phyloP scores from a whole-genome alignment of 30 jellyfish, hydroid and myxozoan species.

The Cassiopea xamachana region DNA sequence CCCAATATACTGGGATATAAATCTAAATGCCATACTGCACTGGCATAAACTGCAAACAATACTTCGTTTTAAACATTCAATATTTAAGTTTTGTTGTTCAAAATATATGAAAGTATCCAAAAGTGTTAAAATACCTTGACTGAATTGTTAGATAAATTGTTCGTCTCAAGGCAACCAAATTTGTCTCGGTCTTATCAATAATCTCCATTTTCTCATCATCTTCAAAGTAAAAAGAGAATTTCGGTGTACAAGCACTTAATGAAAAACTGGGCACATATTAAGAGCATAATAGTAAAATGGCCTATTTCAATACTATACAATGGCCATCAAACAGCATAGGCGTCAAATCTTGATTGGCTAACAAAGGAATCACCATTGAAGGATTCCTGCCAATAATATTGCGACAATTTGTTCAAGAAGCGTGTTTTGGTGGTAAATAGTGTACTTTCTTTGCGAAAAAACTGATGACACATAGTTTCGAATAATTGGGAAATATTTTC shows the following conservation, averaged over 20 bases:
- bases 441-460: too few relatives aligned
- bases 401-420: too few relatives aligned
- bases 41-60: neutral
- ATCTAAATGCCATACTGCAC: neutral
- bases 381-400: too few relatives aligned
- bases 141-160: slow-evolving; percentile 92
- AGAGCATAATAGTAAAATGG: too few relatives aligned
- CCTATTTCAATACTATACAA: too few relatives aligned
- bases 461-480: too few relatives aligned
- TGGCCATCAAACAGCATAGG: too few relatives aligned
- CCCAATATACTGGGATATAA: too few relatives aligned
- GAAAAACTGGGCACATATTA: neutral
- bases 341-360: too few relatives aligned
- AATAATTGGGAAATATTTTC: too few relatives aligned
- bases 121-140: slow-evolving; percentile 79
- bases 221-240: neutral
- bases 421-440: too few relatives aligned
- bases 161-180: slow-evolving; percentile 92
- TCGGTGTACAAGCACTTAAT: neutral
- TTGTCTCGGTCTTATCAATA: slow-evolving; percentile 95
- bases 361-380: too few relatives aligned
- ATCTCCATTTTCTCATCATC: slow-evolving; percentile 82
- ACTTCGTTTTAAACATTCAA: neutral
- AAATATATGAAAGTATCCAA: neutral
- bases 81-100: neutral